Conservation (phyloP, 2,888 invertebrate species). For the Ernsta delagoae region DNA sequence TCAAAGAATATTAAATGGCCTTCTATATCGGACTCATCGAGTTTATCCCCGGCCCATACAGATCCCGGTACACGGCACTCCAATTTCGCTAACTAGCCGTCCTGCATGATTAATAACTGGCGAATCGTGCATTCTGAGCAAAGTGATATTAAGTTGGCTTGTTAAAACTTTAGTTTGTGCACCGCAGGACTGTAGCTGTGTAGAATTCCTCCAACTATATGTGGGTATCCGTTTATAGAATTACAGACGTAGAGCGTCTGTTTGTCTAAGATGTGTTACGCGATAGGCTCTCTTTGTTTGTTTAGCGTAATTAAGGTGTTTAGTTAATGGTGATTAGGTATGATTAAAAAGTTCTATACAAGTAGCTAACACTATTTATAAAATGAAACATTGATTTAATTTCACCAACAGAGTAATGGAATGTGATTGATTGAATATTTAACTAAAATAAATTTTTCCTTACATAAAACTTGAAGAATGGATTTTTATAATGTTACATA, state of each 20-base stretch:
- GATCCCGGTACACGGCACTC: constrained; percentile 64
- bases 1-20: constrained; percentile 53
- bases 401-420: no score
- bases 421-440: no score
- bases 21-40: constrained; percentile 46
- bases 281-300: constrained; percentile 21
- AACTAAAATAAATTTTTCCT: no score
- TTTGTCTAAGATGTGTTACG: constrained; percentile 17
- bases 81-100: constrained; percentile 79
- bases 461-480: no score
- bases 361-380: no score
- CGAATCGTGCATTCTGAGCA: constrained; percentile 78
- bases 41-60: constrained; percentile 44
- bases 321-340: neutral
- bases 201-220: constrained; percentile 60
- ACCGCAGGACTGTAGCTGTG: constrained; percentile 70
- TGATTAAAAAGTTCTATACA: no score
- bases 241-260: constrained; percentile 46
- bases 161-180: constrained; percentile 81
- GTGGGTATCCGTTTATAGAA: constrained; percentile 62
- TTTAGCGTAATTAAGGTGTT: constrained; percentile 18
- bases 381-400: no score
- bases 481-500: no score
- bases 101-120: constrained; percentile 82
- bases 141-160: constrained; percentile 85